Evolutionary conservation across 1,140 invertebrate genomes (phyloP).

Genomic region (Branchinecta lynchi): DNA sequence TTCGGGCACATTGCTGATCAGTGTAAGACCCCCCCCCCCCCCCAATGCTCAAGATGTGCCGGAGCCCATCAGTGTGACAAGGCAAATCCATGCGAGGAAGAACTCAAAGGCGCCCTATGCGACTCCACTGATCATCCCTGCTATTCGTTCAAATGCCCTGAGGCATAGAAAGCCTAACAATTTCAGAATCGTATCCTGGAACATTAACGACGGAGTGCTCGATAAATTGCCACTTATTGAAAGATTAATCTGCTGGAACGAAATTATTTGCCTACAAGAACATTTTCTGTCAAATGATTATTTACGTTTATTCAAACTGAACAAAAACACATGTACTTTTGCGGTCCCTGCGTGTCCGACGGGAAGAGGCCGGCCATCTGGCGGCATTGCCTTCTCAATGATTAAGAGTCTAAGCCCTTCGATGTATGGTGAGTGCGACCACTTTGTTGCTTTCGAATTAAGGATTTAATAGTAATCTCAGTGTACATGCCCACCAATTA

Average conservation of each 20-base stretch:
- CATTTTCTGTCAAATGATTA: constrained; percentile 1
- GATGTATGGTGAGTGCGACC: no score
- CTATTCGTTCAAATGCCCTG: constrained; percentile 9
- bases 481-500: no score
- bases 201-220: constrained; percentile 1
- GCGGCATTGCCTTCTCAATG: no score
- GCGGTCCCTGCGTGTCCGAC: not conserved
- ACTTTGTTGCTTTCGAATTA: no score
- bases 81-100: constrained; percentile 8
- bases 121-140: not conserved
- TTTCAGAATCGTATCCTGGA: not conserved
- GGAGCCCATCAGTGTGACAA: constrained; percentile 1
- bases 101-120: not conserved
- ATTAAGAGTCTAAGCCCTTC: no score
- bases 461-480: no score
- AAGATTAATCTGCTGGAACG: not conserved
- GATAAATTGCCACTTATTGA: constrained; percentile 9
- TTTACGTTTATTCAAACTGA: constrained; percentile 10
- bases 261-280: constrained; percentile 7
- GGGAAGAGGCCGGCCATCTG: constrained; percentile 3
- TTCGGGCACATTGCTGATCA: constrained; percentile 8
- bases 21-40: not conserved
- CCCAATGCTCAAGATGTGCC: constrained; percentile 9
- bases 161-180: not conserved
- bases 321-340: constrained; percentile 10